Conservation (phyloP, 2,888 invertebrate species). For the Xanthia togata region DNA sequence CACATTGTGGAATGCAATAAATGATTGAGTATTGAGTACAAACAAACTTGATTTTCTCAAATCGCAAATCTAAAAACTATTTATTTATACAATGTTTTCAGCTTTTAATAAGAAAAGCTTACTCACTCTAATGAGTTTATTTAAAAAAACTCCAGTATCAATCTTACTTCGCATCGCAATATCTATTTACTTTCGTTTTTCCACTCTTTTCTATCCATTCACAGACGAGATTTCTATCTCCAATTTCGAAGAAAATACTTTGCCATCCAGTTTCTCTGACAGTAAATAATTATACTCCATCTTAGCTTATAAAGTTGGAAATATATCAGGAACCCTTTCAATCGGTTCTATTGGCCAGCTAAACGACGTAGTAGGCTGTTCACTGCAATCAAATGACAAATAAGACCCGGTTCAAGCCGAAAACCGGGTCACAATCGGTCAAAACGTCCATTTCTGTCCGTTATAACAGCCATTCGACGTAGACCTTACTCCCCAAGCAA, state of each 20-base stretch:
- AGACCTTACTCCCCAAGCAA: constrained; percentile 39
- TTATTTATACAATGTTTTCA: constrained; percentile 4
- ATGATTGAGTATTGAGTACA: no score
- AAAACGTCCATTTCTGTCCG: constrained; percentile 67
- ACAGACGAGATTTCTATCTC: constrained; percentile 46
- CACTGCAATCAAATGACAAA: constrained; percentile 66
- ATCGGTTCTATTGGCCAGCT: constrained; percentile 51
- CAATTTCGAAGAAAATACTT: constrained; percentile 35
- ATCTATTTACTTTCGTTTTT: constrained; percentile 32
- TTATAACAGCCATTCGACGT: constrained; percentile 48
- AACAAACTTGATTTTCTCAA: background rate
- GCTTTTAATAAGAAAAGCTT: background rate
- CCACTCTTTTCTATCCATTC: constrained; percentile 32
- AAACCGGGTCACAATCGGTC: constrained; percentile 72
- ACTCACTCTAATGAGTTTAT: constrained; percentile 15
- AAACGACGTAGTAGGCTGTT: constrained; percentile 56
- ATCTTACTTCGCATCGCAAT: constrained; percentile 26
- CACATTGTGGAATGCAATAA: no score
- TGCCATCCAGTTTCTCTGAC: constrained; percentile 24
- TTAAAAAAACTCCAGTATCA: constrained; percentile 31
- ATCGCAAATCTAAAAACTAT: background rate
- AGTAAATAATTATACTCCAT: constrained; percentile 53
- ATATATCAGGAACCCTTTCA: constrained; percentile 54
- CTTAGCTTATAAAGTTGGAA: constrained; percentile 33
- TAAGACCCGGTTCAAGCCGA: constrained; percentile 62